Evolutionary conservation across 2,888 invertebrate genomes (phyloP).

Genomic region (Caprella mutica): DNA sequence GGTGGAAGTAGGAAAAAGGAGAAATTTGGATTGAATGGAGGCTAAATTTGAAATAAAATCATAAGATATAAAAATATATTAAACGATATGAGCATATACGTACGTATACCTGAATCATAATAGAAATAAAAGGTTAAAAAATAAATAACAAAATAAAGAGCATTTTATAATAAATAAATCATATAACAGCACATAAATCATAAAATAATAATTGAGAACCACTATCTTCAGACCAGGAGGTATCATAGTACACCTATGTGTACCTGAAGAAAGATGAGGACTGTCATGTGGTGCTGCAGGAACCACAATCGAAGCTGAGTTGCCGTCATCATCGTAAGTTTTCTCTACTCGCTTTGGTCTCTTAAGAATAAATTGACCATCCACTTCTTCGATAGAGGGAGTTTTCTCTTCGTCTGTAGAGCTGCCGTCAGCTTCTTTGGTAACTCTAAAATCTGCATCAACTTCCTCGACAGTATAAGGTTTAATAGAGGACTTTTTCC

Average conservation of each 20-base stretch:
- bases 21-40: too few species aligned
- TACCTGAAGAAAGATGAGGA: slow-evolving; percentile 29
- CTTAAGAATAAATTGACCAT: slow-evolving; percentile 27
- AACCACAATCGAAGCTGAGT: slow-evolving; percentile 21
- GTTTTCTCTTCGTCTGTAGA: slow-evolving; percentile 17
- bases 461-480: slow-evolving; percentile 22
- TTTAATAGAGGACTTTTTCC: slow-evolving; percentile 9
- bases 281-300: slow-evolving; percentile 25
- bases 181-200: background rate
- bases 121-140: background rate
- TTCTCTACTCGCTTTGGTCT: slow-evolving; percentile 13
- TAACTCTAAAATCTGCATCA: slow-evolving; percentile 23
- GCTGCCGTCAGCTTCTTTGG: slow-evolving; percentile 3
- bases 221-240: background rate
- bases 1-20: too few species aligned
- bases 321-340: slow-evolving; percentile 20
- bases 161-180: background rate
- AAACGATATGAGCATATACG: background rate
- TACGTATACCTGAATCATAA: slow-evolving; percentile 5
- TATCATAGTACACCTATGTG: slow-evolving; percentile 7
- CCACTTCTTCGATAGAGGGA: slow-evolving; percentile 14
- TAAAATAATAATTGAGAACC: background rate
- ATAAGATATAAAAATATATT: slow-evolving; percentile 12
- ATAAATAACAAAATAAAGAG: background rate
- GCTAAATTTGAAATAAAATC: background rate